Evolutionary conservation across 1,140 invertebrate species (phyloP), one percentile per base, ranked within the genome.

Genomic region (Apis florea): DNA sequence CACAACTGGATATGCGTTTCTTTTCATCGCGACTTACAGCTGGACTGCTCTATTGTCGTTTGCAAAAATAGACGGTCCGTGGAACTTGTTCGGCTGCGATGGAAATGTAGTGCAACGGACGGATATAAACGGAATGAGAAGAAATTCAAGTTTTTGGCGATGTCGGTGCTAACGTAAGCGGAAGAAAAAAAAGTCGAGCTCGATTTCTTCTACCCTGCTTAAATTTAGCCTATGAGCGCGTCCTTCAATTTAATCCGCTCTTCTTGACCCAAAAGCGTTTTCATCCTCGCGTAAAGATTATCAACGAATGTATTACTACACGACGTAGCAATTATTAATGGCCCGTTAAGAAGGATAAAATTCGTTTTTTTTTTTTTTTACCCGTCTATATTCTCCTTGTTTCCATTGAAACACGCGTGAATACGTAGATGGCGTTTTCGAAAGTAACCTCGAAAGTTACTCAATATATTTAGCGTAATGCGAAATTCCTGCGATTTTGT

Each of bases 191-290:
- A 63, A 73, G 71, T 13, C 31, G 19, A 12, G 64, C 70, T 64
- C 70, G 79, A 78, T 79, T 79, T 79, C 56, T 78, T 69, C 26
- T 69, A 19, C 11, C 51, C 77, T 75, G 61, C 51, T 71, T 86
- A 83, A 88, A 87, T 87, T 88, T 88, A 88, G 66, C 71, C 64
- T 1, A 51, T n/a, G 56, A 64, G 75, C 72, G 75, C 72, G 85
- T 68, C 77, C 85, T 88, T 87, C 79, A 82, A 84, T 84, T 85
- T 87, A 84, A 87, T 87, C 71, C 83, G 67, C 58, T 69, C 83
- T 80, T 79, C 83, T 87, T 83, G 85, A 88, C 86, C 83, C 61
- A 78, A 78, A 77, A 78, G 58, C 71, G 66, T 69, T 66, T 73
- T 17, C 67, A 64, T 77, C 81, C 26, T 78, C 67, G 59, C 66